phyloP scores from a whole-genome alignment of 2,113 vertebrate genomes.

The Pomatorhinus ruficollis region DNA sequence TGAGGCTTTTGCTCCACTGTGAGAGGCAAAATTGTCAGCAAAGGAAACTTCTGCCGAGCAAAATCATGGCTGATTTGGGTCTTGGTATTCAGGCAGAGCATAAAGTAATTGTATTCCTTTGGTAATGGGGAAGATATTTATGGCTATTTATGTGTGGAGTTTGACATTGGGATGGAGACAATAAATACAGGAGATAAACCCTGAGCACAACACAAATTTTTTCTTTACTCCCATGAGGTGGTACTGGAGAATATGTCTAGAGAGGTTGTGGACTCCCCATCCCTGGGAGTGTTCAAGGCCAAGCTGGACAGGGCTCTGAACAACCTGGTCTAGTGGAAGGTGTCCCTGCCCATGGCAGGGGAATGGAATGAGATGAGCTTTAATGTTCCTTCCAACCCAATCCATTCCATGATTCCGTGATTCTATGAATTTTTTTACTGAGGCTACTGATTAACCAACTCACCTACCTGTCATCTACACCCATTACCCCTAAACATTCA shows the following conservation, averaged over 20 bases:
- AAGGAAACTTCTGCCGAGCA: not conserved
- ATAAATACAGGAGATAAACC: not conserved
- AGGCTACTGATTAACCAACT: not conserved
- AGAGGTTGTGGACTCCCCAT: not conserved
- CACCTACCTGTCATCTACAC: not conserved
- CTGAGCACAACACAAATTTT: not conserved
- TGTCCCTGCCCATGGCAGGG: not conserved
- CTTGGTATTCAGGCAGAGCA: not conserved
- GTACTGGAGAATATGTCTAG: not conserved
- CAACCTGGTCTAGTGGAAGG: not conserved
- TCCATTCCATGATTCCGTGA: not conserved
- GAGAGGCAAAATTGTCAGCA: not conserved
- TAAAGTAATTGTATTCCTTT: not conserved
- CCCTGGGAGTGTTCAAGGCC: no score
- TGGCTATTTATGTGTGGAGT: not conserved
- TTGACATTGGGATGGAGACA: not conserved
- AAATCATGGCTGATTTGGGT: not conserved
- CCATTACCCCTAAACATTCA: not conserved
- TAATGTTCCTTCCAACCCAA: not conserved
- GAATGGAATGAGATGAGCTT: not conserved
- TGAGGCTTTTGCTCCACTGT: not conserved
- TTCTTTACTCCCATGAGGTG: not conserved
- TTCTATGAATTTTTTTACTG: not conserved
- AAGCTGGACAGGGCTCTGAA: accelerated
- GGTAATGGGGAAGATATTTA: not conserved